phyloP scores from a whole-genome alignment of 2,113 vertebrate genomes.

The Perca flavescens region DNA sequence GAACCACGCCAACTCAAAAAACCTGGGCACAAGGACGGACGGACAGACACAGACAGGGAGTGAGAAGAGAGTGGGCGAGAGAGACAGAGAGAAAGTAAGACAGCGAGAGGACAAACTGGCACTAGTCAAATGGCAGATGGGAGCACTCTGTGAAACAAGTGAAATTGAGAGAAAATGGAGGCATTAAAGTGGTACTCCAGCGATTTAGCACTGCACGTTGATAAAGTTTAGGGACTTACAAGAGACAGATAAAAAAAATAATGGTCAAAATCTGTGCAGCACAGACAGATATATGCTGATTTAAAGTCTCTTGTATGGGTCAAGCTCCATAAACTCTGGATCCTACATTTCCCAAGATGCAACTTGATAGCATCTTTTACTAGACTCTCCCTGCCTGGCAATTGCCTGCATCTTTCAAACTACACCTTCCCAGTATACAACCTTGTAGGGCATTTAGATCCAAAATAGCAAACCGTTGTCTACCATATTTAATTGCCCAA shows the following conservation, averaged over 20 bases:
- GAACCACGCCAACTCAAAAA: conserved; percentile 87
- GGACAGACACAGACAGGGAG: conserved; percentile 52
- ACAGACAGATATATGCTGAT: conserved; percentile 20
- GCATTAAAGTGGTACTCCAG: conserved; percentile 42
- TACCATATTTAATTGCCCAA: not conserved
- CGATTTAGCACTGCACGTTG: not conserved
- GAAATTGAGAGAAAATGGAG: conserved; percentile 66
- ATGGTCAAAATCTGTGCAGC: conserved; percentile 16
- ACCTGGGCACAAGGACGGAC: conserved; percentile 77
- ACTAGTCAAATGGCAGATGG: conserved; percentile 72
- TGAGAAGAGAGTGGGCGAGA: conserved; percentile 46
- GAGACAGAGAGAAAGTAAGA: conserved; percentile 59
- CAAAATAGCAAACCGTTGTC: not conserved
- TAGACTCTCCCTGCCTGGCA: not conserved
- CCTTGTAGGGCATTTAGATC: not conserved
- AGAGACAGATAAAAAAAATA: conserved; percentile 29
- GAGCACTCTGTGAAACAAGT: conserved; percentile 72
- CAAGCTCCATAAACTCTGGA: not conserved
- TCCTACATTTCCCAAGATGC: conserved; percentile 38
- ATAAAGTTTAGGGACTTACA: conserved; percentile 34
- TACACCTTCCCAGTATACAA: not conserved
- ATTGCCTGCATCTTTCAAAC: not conserved
- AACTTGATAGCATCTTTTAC: not conserved
- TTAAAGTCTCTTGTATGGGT: not conserved
- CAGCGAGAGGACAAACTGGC: conserved; percentile 69